These are phyloP conservation scores for Gortyna flavago DNA, from an alignment of 2,888 invertebrate species.

Conservation along the genomic window DNA sequence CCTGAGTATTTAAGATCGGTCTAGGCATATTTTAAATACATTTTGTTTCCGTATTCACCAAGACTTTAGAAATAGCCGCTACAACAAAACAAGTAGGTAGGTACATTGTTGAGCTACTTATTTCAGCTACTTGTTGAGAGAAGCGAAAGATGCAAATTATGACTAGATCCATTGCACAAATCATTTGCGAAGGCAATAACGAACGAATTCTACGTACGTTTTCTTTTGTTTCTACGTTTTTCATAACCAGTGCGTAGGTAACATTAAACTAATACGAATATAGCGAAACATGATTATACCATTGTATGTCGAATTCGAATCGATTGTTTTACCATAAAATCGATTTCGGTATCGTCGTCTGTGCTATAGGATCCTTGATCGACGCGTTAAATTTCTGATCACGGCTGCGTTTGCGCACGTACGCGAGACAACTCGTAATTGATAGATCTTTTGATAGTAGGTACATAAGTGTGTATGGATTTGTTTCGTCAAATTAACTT, in stretches of 20 bases:
- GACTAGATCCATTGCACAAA: slow-evolving; percentile 21
- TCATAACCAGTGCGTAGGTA: slow-evolving; percentile 46
- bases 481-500: slow-evolving; percentile 30
- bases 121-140: background rate
- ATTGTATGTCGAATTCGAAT: slow-evolving; percentile 42
- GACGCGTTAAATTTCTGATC: slow-evolving; percentile 69
- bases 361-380: slow-evolving; percentile 68
- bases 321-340: slow-evolving; percentile 58
- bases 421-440: slow-evolving; percentile 54
- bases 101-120: slow-evolving; percentile 24
- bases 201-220: slow-evolving; percentile 2
- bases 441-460: slow-evolving; percentile 44
- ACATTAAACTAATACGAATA: slow-evolving; percentile 18
- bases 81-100: background rate
- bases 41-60: slow-evolving; percentile 20
- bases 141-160: slow-evolving; percentile 19
- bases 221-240: slow-evolving; percentile 34
- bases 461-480: slow-evolving; percentile 19
- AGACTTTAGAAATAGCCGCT: slow-evolving; percentile 8
- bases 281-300: slow-evolving; percentile 35
- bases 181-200: slow-evolving; percentile 31
- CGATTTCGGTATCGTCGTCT: slow-evolving; percentile 54
- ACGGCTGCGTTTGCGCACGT: slow-evolving; percentile 70
- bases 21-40: slow-evolving; percentile 9
- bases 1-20: background rate